Base-by-base conservation (phyloP, 2,113 vertebrate genomes). In the Rattus rattus region DNA sequence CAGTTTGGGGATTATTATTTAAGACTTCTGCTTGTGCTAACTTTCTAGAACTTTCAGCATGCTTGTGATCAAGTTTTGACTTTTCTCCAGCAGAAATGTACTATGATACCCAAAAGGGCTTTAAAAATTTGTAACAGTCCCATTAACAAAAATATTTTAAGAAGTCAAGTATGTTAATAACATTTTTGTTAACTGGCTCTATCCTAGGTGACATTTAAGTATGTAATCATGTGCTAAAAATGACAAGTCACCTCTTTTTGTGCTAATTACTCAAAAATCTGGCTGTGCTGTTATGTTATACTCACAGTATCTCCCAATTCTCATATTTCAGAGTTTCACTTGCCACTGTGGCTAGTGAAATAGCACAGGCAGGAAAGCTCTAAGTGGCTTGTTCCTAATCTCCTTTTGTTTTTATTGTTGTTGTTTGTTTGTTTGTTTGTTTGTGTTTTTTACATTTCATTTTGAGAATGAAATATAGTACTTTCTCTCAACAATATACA, bases 71-170 rank as follows among this genome's bases (percentile, higher is more conserved):
- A 92, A 86, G 17, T 19, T 88, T 61, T 92, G 56, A 75, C 47
- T 67, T 91, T 95, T 72, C n/a, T 36, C 2, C 28, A 67, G 11
- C 39, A 79, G 63, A 95, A 80, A 76, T 47, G 33, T 33, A 75
- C 39, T 69, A 12, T 90, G 80, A 90, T 14, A 12, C 28, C 69
- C 36, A 59, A 7, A 54, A 5, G 7, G 43, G 63, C 49, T 83
- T 95, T 88, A 19, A 73, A 67, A 43, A 81, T 77, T 88, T 87
- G 83, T 88, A 70, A 4, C 63, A 88, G 26, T 20, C 24, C 63
- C 17, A 54, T 80, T 80, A 93, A 54, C 83, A 95, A 92, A 96
- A 85, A 43, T 92, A 87, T 81, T 43, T n/a, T 84, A 92, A 70
- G 69, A 90, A 20, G 33, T 90, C 16, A 91, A 80, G 26, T 89